Base-by-base conservation (phyloP, 2,113 vertebrate species). In the Macaca nemestrina region DNA sequence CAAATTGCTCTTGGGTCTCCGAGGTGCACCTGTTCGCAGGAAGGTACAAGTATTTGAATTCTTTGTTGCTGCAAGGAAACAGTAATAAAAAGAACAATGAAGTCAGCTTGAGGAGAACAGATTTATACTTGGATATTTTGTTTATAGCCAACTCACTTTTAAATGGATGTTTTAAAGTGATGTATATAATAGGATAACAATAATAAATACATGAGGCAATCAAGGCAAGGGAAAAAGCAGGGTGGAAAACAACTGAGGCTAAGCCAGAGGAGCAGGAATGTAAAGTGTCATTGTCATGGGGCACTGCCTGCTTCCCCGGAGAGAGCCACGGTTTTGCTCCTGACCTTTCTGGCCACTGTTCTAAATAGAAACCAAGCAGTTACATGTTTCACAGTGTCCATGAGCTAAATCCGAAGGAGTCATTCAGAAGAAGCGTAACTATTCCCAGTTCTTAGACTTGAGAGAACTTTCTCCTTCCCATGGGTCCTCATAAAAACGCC, bases 391-490 rank as follows among this genome's bases (percentile, higher is more conserved):
- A 35, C 18, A 79, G 17, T 25, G 38, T 72, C 68, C 40, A 5
- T 22, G 82, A 83, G 52, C 59, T 48, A 38, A 85, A 38, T 75
- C 68, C 30, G 48, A 22, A 80, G 16, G 7, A 59, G 73, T 90
- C 17, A n/a, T 76, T 88, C 48, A n/a, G 48, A 88, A 88, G 72
- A 72, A 92, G 30, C 32, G 5, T 57, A 61, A 64, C 86, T 82
- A 88, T 73, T 79, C 72, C 61, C 4, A 0, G 38, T 79, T 45
- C 38, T 91, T 57, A 81, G 50, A 30, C 30, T 59, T 27, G 82
- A 93, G 83, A 97, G 91, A 92, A 76, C 57, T 61, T 52, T 93
- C 75, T 92, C 20, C 48, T 27, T 97, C 86, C 75, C 83, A 5
- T 23, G 92, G 50, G 75, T 68, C 68, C 57, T 73, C 87, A 67